Evolutionary conservation across 1,140 invertebrate genomes (phyloP).

Genomic region (Anoplolepis gracilipes): DNA sequence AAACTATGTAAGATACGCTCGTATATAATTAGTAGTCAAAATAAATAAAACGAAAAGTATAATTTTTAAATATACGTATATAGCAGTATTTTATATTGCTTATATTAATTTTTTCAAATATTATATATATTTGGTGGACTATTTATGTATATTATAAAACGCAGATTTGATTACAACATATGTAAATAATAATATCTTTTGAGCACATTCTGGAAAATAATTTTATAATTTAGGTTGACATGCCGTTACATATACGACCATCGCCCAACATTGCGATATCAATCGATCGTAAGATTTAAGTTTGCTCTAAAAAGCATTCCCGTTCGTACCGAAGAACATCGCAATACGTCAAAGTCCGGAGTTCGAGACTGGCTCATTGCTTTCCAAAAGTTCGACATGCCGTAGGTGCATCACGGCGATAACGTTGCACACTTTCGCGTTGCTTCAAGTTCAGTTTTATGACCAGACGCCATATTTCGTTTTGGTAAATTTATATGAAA

Average conservation of each 20-base stretch:
- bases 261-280: conserved; percentile 21
- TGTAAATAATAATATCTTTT: background rate
- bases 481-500: conserved; percentile 44
- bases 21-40: background rate
- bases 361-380: conserved; percentile 52
- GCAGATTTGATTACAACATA: background rate
- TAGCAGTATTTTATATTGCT: background rate
- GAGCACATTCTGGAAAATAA: background rate
- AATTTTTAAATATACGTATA: no score
- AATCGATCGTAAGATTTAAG: conserved; percentile 44
- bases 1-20: background rate
- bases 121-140: background rate
- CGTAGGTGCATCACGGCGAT: conserved; percentile 55
- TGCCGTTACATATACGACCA: background rate
- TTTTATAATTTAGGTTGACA: conserved; percentile 5
- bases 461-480: conserved; percentile 41
- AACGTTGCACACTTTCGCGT: conserved; percentile 45
- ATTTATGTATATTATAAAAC: background rate
- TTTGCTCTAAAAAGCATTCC: conserved; percentile 8
- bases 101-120: background rate
- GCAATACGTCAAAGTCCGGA: conserved; percentile 52
- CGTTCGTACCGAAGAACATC: conserved; percentile 36
- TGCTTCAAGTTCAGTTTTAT: conserved; percentile 47
- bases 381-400: conserved; percentile 51
- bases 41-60: background rate